Base-by-base conservation (phyloP, 2,888 invertebrate genomes). In the Drepana falcataria region DNA sequence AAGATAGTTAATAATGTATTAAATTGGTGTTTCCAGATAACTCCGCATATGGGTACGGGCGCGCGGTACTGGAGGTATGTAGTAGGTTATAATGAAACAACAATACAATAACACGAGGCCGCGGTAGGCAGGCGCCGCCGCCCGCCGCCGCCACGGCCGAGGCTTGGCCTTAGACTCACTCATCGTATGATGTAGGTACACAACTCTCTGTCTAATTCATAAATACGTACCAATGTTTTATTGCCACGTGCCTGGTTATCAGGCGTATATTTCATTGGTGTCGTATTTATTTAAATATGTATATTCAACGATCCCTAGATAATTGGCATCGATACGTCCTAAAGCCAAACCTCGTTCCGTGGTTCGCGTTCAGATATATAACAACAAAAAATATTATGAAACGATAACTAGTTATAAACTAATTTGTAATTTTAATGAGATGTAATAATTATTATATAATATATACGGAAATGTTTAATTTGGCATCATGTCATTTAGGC, bases 391-490 rank as follows among this genome's bases (percentile, higher is more conserved):
- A 75, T 77, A 80, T 68, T 65, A 75, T 79, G 76, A 77, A 76
- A 75, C 75, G 73, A 80, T 80, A 80, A 69, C 73, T 83, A 85
- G 84, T 71, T 75, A 73, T 73, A 82, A 75, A 77, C 71, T 77
- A 80, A 81, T 74, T 77, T 82, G 81, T 84, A 83, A 83, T 73
- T 76, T 77, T 83, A 83, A 81, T 77, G 81, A 83, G 77, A 78
- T 83, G 78, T 78, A 80, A 77, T 78, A 74, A 59, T 59, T 54
- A 60, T 65, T 62, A 64, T 66, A 63, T 63, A n/a, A 58, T 61
- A 63, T 34, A 40, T 63, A 62, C 59, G 63, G 62, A 63, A 67
- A 61, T 59, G 71, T 65, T 75, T 75, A 77, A 73, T 75, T 78
- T 76, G 60, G 73, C 80, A 78, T 67, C 71, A 66, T 65, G 70